These are phyloP conservation scores for Pammene fasciana DNA, from an alignment of 2,888 invertebrate species.

Conservation along the genomic window DNA sequence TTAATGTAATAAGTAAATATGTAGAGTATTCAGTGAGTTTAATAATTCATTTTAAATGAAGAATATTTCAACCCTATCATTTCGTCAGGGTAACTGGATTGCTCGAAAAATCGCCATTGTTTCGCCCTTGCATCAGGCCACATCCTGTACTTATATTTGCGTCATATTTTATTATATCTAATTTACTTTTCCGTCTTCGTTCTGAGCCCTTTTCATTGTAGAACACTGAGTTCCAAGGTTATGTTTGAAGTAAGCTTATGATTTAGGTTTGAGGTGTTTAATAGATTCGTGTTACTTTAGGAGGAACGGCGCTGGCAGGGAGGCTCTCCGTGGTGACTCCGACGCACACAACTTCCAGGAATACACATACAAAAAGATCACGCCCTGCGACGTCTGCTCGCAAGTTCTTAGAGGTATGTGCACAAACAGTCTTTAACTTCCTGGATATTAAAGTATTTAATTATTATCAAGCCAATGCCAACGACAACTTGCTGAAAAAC, in stretches of 20 bases:
- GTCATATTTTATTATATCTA: not conserved
- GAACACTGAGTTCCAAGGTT: not conserved
- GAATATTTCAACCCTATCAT: not conserved
- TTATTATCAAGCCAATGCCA: too few species aligned
- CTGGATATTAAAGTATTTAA: too few species aligned
- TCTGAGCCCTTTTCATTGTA: slow-evolving; percentile 6
- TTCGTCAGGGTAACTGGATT: not conserved
- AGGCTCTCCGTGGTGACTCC: slow-evolving; percentile 85
- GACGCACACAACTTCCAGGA: slow-evolving; percentile 95
- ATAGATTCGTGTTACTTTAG: slow-evolving; percentile 65
- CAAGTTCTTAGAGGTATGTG: slow-evolving; percentile 93
- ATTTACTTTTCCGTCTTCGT: not conserved
- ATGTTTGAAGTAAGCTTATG: not conserved
- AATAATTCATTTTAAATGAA: too few species aligned
- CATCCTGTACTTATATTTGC: not conserved
- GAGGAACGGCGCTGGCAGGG: slow-evolving; percentile 89
- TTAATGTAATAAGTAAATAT: too few species aligned
- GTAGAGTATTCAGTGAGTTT: too few species aligned
- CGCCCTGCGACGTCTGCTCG: slow-evolving; percentile 96
- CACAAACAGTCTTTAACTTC: not conserved
- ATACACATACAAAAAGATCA: slow-evolving; percentile 97
- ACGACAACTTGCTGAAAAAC: too few species aligned
- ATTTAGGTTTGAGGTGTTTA: slow-evolving; percentile 3
- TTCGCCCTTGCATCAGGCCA: not conserved
- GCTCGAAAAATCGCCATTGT: too few species aligned